Evolutionary conservation across 2,888 invertebrate genomes (phyloP), one percentile per base, ranked within the genome.

Genomic region (Noctuana brunneofusca): DNA sequence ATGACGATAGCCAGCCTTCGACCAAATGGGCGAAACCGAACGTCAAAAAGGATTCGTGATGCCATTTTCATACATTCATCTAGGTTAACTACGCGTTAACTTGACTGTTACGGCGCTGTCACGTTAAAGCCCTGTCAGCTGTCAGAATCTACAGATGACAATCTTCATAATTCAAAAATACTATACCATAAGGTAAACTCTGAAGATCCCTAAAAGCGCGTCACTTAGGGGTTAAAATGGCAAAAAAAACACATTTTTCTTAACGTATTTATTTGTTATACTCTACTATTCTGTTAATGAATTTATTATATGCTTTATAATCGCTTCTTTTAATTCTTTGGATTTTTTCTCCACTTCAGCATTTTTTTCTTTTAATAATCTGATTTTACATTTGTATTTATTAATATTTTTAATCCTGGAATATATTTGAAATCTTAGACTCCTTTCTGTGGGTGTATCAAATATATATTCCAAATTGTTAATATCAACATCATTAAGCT

Each of bases 241-340:
- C 11, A 9, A 9, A 35, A 38, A 38, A 38, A 38, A n/a, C 0
- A 38, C 14, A 1, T 4, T 38, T 38, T 12, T n/a, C 14, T 4
- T 38, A 3, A 0, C 1, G n/a, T n/a, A 41, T 41, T 16, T 16
- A 18, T 43, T n/a, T 43, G 6, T n/a, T n/a, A 8, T 4, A n/a
- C n/a, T n/a, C 38, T 46, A 46, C 12, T 20, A 11, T 20, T 20
- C 46, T 20, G 20, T 20, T 4, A 46, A 8, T 11, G 11, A 18
- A 12, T 48, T 48, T 20, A 22, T 48, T 48, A 48, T 22, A n/a
- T 22, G 6, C 12, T 48, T 48, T 22, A 64, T 66, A 58, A 55
- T 55, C 11, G 41, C 2, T 43, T 55, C 55, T 27, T 43, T 55
- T 24, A 43, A 18, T n/a, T 14, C n/a, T 18, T 55, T 43, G 16